These are phyloP conservation scores for Conus canariensis DNA, from an alignment of 2,888 invertebrate species.

Conservation along the genomic window DNA sequence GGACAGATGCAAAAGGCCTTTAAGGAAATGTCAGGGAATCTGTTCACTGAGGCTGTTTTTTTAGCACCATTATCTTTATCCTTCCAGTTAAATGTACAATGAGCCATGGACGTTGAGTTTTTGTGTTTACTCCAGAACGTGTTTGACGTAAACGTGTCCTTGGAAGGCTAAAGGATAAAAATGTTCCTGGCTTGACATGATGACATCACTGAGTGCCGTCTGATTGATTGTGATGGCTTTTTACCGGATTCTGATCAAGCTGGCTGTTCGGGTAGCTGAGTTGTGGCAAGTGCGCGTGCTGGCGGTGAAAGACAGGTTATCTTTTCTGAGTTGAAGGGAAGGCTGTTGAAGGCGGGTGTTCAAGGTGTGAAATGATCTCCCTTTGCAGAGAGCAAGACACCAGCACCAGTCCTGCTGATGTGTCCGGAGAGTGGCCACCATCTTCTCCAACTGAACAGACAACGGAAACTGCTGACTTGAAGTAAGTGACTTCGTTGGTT, in stretches of 20 bases:
- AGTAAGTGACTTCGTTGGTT: constrained; percentile 57
- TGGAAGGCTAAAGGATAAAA: not conserved
- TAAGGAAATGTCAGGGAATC: not conserved
- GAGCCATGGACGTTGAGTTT: not conserved
- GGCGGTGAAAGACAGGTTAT: not conserved
- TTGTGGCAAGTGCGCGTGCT: not conserved
- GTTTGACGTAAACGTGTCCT: constrained; percentile 20
- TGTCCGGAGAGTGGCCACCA: constrained; percentile 58
- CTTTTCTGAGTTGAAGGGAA: not conserved
- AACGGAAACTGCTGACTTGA: constrained; percentile 68
- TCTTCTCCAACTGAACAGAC: constrained; percentile 64
- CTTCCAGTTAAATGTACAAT: no score
- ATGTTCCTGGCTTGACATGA: constrained; percentile 18
- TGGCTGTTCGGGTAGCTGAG: not conserved
- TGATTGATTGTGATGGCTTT: constrained; percentile 21
- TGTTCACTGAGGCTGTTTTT: no score
- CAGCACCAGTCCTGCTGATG: constrained; percentile 58
- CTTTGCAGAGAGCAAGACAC: constrained; percentile 4
- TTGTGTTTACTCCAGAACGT: constrained; percentile 22
- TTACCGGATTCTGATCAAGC: constrained; percentile 37
- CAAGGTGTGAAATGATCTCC: not conserved
- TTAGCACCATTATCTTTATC: no score
- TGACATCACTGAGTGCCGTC: constrained; percentile 25
- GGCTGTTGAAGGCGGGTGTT: no score
- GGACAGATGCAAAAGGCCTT: not conserved